These are phyloP conservation scores for Apodemus speciosus DNA, from an alignment of 2,113 vertebrate genomes.

Conservation along the genomic window DNA sequence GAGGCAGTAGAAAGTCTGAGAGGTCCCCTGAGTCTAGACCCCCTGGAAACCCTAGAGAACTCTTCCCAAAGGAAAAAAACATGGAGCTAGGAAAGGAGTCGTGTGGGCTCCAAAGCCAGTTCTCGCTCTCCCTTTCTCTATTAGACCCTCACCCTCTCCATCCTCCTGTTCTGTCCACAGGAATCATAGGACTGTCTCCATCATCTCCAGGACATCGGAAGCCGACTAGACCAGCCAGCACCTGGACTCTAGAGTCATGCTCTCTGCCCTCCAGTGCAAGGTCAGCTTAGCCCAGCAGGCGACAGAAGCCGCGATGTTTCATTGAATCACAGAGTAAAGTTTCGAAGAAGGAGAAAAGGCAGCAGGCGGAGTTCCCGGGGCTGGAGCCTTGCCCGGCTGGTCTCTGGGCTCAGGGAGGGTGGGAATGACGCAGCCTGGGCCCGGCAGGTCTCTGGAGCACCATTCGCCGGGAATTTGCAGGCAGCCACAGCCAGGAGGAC, in stretches of 20 bases:
- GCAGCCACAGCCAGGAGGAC: slow-evolving; percentile 62
- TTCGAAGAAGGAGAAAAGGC: slow-evolving; percentile 76
- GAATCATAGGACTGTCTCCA: neutral
- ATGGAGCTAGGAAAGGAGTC: neutral
- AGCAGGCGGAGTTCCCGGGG: slow-evolving; percentile 72
- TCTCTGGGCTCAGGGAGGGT: slow-evolving; percentile 68
- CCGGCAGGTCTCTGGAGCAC: slow-evolving; percentile 72
- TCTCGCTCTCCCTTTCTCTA: neutral
- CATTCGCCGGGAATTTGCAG: slow-evolving; percentile 68
- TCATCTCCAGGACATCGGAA: neutral
- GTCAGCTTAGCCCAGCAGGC: slow-evolving; percentile 30
- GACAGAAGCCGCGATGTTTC: slow-evolving; percentile 72
- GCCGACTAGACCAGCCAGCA: neutral
- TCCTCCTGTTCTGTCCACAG: neutral
- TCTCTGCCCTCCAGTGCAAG: neutral
- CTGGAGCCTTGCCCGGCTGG: slow-evolving; percentile 68
- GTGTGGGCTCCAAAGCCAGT: fast-evolving
- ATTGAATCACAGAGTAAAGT: slow-evolving; percentile 81
- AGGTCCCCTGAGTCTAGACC: neutral
- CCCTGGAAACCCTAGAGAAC: neutral
- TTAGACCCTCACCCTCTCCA: neutral
- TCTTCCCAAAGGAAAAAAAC: neutral
- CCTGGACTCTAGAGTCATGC: neutral
- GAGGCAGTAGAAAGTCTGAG: neutral
- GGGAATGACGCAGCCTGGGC: slow-evolving; percentile 71